Base-by-base conservation (phyloP, 2,888 invertebrate species). In the Pollenia angustigena region DNA sequence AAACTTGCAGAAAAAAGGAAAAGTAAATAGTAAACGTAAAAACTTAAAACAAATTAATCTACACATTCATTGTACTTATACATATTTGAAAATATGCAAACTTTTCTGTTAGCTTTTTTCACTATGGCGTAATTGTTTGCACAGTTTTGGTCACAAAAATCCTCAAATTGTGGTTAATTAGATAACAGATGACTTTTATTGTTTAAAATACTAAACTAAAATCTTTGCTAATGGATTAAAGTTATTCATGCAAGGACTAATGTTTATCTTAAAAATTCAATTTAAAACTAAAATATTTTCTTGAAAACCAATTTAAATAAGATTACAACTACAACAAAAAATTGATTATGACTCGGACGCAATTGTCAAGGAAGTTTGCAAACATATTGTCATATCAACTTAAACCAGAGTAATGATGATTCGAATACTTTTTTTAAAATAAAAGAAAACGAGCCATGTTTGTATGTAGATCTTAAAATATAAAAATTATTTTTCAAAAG, bases 101-200 rank as follows among this genome's bases (percentile, higher is more conserved):
- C 32, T 32, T 32, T 32, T 32, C 44, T 40, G 40, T 40, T 52
- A 42, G 52, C 52, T 9, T 32, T 50, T 68, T n/a, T 40, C 40
- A 69, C 16, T 52, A 52, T 69, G 52, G 32, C n/a, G 50, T 52
- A 52, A 69, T 10, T 18, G 68, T 50, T 68, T 68, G 4, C n/a
- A 50, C 50, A 50, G 68, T 50, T 50, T 50, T 23, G 68, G 14
- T 9, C 14, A 48, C 48, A 68, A 50, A 50, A 68, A 48, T 66
- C 12, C 56, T n/a, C 56, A 11, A 56, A 10, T 58, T 40, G 58
- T 40, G 58, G 58, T 40, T 11, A 58, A 58, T 58, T 58, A 32
- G 32, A 58, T 58, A 40, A 40, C 10, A 7, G 2, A 40, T 9
- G n/a, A 52, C n/a, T 52, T 52, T 52, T 9, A 52, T 52, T 52